phyloP scores from a whole-genome alignment of 2,888 invertebrate genomes.

The Hyposoter dolosus region DNA sequence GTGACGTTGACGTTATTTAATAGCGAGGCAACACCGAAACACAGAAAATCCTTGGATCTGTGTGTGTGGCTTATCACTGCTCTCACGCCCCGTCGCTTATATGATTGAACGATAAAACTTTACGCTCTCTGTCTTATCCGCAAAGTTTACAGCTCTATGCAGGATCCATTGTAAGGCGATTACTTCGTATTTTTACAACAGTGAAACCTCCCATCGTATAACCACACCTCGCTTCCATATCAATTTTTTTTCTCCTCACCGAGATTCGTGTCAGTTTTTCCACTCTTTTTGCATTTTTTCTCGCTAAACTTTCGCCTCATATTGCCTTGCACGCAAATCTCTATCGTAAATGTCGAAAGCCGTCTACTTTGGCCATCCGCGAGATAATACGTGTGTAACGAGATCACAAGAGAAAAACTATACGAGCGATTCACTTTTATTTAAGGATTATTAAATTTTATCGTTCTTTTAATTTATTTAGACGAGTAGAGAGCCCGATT shows the following conservation, averaged over 20 bases:
- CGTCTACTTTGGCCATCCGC: slow-evolving; percentile 12
- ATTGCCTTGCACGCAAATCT: slow-evolving; percentile 59
- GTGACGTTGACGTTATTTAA: slow-evolving; percentile 48
- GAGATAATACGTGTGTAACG: slow-evolving; percentile 43
- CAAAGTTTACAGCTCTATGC: slow-evolving; percentile 72
- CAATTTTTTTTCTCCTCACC: slow-evolving; percentile 28
- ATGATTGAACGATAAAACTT: slow-evolving; percentile 77
- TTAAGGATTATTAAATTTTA: slow-evolving; percentile 32
- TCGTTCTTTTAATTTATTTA: slow-evolving; percentile 1
- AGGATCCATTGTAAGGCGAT: slow-evolving; percentile 72
- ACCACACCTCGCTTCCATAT: slow-evolving; percentile 41
- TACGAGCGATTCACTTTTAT: background rate
- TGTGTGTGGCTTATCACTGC: slow-evolving; percentile 69
- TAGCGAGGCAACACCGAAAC: slow-evolving; percentile 2
- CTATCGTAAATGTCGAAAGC: slow-evolving; percentile 54
- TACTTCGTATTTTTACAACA: slow-evolving; percentile 72
- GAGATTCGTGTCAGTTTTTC: slow-evolving; percentile 29
- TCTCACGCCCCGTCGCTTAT: slow-evolving; percentile 74
- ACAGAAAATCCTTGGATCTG: slow-evolving; percentile 25
- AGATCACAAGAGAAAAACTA: background rate
- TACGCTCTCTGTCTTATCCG: slow-evolving; percentile 67
- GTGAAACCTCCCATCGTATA: slow-evolving; percentile 44
- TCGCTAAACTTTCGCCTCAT: slow-evolving; percentile 42
- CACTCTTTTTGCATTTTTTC: slow-evolving; percentile 32
- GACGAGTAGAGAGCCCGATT: background rate